Evolutionary conservation across 2,113 vertebrate species (phyloP).

Genomic region (Myrmophylax atrothorax): DNA sequence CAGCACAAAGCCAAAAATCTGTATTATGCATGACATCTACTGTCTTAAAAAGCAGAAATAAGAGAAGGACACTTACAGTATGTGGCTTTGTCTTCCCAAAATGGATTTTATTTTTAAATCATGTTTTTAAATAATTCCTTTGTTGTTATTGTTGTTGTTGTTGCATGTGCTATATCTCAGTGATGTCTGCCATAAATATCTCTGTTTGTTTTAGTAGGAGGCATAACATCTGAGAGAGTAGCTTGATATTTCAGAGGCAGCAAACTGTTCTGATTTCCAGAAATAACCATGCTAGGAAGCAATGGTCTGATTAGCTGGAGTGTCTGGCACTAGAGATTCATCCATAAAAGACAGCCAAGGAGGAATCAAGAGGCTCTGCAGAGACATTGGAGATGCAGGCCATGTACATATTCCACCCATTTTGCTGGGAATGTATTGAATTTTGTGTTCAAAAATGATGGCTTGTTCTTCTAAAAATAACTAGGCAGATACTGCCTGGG

Average conservation of each 20-base stretch:
- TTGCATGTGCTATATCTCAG: neutral
- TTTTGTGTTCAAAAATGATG: neutral
- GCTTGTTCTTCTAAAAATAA: neutral
- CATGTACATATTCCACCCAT: neutral
- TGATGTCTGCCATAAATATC: neutral
- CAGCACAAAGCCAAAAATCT: neutral
- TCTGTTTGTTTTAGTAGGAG: neutral
- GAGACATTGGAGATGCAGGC: neutral
- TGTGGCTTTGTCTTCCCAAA: neutral
- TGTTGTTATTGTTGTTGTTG: neutral
- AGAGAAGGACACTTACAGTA: neutral
- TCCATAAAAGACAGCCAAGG: neutral
- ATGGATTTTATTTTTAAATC: neutral
- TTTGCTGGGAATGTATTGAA: neutral
- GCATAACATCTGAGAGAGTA: neutral
- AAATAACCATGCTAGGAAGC: neutral
- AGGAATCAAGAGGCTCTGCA: neutral
- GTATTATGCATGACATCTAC: neutral
- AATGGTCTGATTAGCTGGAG: neutral
- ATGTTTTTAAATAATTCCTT: neutral
- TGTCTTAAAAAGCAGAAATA: neutral
- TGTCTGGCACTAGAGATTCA: neutral
- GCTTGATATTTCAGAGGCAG: neutral
- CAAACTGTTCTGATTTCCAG: conserved; percentile 3
- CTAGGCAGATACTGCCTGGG: neutral